phyloP scores from a whole-genome alignment of 2,888 invertebrate species.

The Sceliomorpha sp. region DNA sequence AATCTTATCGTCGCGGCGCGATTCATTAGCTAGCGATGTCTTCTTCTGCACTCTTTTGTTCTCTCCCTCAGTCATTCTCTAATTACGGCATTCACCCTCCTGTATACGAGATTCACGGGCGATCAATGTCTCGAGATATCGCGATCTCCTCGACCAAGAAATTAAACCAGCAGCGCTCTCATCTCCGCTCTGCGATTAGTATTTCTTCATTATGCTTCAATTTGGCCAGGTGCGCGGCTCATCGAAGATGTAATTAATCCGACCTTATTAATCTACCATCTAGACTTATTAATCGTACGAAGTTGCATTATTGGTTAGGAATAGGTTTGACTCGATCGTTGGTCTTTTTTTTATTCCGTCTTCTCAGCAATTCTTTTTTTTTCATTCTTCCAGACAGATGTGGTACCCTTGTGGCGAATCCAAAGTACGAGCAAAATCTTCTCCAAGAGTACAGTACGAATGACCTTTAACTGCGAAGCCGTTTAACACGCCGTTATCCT shows the following conservation, averaged over 20 bases:
- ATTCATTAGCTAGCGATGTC: slow-evolving; percentile 24
- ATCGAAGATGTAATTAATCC: slow-evolving; percentile 7
- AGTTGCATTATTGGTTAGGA: slow-evolving; percentile 1
- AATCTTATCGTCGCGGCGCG: slow-evolving; percentile 28
- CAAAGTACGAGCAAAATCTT: no score
- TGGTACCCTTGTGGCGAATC: slow-evolving; percentile 9
- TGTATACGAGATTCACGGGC: slow-evolving; percentile 40
- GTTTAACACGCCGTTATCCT: slow-evolving; percentile 31
- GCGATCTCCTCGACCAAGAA: slow-evolving; percentile 35
- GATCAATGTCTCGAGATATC: slow-evolving; percentile 38
- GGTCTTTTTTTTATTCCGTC: no score
- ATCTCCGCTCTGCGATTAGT: neutral
- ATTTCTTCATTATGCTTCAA: slow-evolving; percentile 20
- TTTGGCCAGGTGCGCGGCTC: slow-evolving; percentile 18
- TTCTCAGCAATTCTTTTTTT: no score
- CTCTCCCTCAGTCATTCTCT: slow-evolving; percentile 35
- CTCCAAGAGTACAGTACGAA: no score
- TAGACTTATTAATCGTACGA: slow-evolving; percentile 2
- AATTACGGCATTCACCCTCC: slow-evolving; percentile 48
- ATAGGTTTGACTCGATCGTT: slow-evolving; percentile 1
- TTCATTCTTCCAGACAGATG: slow-evolving; percentile 9
- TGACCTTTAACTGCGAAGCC: slow-evolving; percentile 17
- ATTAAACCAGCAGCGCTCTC: slow-evolving; percentile 23
- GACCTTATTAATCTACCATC: slow-evolving; percentile 6
- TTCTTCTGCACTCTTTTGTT: slow-evolving; percentile 28